Evolutionary conservation across 2,113 vertebrate genomes (phyloP), one percentile per base, ranked within the genome.

Genomic region (Thalassarche chlororhynchos): DNA sequence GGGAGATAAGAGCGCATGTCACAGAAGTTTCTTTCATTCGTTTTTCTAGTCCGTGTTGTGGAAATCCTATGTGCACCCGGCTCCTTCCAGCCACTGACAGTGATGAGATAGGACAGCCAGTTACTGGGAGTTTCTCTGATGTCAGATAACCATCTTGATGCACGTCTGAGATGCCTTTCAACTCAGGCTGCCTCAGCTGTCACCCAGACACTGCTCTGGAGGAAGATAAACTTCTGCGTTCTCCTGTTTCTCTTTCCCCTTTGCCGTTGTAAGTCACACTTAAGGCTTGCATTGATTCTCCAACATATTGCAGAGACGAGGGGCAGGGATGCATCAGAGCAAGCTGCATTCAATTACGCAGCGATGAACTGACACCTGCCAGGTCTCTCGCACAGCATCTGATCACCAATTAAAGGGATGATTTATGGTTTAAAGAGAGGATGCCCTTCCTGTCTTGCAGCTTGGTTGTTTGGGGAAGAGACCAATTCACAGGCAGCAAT

Each of bases 391-490:
- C 92, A 76, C 87, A 62, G 85, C 91, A 94, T 38, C 89, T 96
- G 93, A 97, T 97, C 89, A 84, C 60, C 93, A 96, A 91, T 96
- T 98, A 96, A 95, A 79, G 32, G 57, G 16, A 93, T 96, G 90
- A 97, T 97, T 95, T 94, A 90, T 75, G 83, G 31, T 10, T 75
- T 75, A 60, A 89, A 90, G 42, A 79, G 89, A 84, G 70, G 80
- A 66, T 17, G 23, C 65, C 80, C 60, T 92, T 46, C 51, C 70
- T 83, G 21, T 44, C 46, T 87, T 29, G 3, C 4, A 68, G 77
- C 17, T 60, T 42, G 52, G 62, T 66, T 81, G 46, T 12, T 36
- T 62, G 46, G 57, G 66, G 66, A 70, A 52, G 62, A 14, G 46
- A 32, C 52, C 18, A 12, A 11, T 13, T 49, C 40, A 14, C 28